Evolutionary conservation across 1,140 invertebrate genomes (phyloP).

Genomic region (Planococcus citri): DNA sequence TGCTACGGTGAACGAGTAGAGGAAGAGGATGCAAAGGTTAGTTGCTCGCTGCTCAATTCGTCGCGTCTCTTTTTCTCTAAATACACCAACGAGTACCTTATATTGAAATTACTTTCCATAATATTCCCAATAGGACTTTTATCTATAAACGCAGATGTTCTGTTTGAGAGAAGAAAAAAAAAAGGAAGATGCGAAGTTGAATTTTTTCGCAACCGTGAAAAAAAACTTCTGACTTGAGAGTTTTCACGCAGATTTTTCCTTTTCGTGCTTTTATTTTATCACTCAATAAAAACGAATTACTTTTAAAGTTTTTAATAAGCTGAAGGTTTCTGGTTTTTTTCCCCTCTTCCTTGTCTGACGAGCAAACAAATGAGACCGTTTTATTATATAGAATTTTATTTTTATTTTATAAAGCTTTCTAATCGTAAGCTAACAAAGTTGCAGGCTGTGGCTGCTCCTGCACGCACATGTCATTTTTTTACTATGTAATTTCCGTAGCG

Average conservation of each 20-base stretch:
- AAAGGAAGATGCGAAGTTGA: too few relatives aligned
- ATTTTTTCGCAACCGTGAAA: too few relatives aligned
- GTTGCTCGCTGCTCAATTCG: too few relatives aligned
- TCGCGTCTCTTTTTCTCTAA: not conserved
- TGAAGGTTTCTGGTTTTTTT: not conserved
- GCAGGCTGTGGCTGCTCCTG: too few relatives aligned
- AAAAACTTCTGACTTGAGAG: not conserved
- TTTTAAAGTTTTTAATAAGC: not conserved
- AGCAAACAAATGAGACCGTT: not conserved
- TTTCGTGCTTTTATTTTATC: not conserved
- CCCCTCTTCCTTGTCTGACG: not conserved
- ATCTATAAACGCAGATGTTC: not conserved
- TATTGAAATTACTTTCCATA: not conserved
- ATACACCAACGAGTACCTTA: not conserved
- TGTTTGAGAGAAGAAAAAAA: too few relatives aligned
- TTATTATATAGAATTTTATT: not conserved
- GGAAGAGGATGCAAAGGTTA: too few relatives aligned
- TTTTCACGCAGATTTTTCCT: not conserved
- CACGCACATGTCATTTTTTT: too few relatives aligned
- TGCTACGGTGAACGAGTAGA: too few relatives aligned
- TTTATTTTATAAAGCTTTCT: not conserved
- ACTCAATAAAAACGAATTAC: conserved; percentile 3
- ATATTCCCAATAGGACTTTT: conserved; percentile 3
- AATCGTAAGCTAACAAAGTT: not conserved
- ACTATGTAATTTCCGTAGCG: too few relatives aligned